A percentile compares a stretch with the other conserved stretches of the same genome.
Conservation (phyloP, 2,113 vertebrate genomes). For the Pedionomus torquatus region DNA sequence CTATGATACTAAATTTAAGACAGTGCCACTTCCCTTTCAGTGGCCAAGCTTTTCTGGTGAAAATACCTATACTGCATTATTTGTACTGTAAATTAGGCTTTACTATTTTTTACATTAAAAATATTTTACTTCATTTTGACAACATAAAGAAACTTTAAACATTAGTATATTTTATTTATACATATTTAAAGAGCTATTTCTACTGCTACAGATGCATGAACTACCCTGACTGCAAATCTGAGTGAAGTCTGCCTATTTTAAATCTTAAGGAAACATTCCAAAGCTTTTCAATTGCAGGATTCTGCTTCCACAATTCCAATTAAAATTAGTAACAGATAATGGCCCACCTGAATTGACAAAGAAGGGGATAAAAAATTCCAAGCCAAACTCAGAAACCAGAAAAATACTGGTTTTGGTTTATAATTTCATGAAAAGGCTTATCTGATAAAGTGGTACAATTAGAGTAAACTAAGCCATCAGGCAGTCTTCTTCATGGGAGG, state of each 20-base stretch:
- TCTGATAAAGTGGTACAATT: not conserved
- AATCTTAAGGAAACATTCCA: not conserved
- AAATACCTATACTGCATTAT: not conserved
- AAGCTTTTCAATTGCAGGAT: not conserved
- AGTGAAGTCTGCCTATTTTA: not conserved
- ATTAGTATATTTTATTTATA: not conserved
- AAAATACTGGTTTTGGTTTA: not conserved
- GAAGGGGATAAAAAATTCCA: constrained; percentile 4
- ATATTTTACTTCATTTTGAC: not conserved
- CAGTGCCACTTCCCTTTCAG: not conserved
- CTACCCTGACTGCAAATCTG: not conserved
- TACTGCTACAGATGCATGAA: not conserved
- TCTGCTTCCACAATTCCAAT: not conserved
- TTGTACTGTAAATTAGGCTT: not conserved
- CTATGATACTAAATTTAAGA: not conserved
- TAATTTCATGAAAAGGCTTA: not conserved
- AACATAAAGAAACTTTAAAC: not conserved
- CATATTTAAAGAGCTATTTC: not conserved
- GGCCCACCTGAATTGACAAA: constrained; percentile 12
- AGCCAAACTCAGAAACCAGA: not conserved
- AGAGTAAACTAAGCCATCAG: constrained; percentile 10
- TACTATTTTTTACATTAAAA: not conserved
- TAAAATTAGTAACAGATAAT: not conserved
- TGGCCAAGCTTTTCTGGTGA: not conserved
- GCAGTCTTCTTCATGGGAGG: constrained; percentile 11